Percentiles rank a stretch among this genome's conserved stretches.
Evolutionary conservation across 2,888 invertebrate genomes (phyloP).

Genomic region (Leptopilina drosophilae): DNA sequence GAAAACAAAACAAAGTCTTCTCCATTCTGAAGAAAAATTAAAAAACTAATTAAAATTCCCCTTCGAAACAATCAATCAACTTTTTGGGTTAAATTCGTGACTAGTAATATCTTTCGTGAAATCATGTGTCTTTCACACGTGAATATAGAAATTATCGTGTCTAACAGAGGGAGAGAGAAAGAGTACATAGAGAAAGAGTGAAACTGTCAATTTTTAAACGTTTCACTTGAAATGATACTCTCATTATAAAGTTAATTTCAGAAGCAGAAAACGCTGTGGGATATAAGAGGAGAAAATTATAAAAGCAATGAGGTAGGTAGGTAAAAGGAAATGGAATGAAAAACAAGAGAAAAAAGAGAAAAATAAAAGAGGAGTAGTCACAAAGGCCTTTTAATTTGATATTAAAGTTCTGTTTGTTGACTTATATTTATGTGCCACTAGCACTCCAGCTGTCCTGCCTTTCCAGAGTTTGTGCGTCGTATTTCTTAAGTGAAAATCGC

Average conservation of each 20-base stretch:
- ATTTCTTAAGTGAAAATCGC: slow-evolving; percentile 58
- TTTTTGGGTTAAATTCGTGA: slow-evolving; percentile 10
- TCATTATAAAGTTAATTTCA: not conserved
- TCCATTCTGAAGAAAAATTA: too few species aligned
- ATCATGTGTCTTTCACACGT: not conserved
- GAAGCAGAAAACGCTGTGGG: not conserved
- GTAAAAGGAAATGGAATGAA: not conserved
- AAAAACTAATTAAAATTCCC: too few species aligned
- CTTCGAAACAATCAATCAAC: slow-evolving; percentile 22
- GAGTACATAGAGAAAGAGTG: not conserved
- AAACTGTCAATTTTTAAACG: not conserved
- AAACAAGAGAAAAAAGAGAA: not conserved
- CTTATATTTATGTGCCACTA: slow-evolving; percentile 59
- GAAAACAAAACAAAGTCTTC: too few species aligned
- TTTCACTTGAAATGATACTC: not conserved
- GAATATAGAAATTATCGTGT: not conserved
- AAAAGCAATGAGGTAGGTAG: not conserved
- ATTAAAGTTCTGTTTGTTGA: slow-evolving; percentile 53
- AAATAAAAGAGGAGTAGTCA: not conserved
- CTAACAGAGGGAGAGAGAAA: too few species aligned
- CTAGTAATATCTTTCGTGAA: not conserved
- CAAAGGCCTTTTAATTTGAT: slow-evolving; percentile 47
- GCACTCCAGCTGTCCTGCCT: slow-evolving; percentile 51
- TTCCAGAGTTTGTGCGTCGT: slow-evolving; percentile 48
- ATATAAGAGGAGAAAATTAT: not conserved